These are phyloP conservation scores for Camelus dromedarius DNA, from an alignment of 2,113 vertebrate genomes.

Conservation along the genomic window DNA sequence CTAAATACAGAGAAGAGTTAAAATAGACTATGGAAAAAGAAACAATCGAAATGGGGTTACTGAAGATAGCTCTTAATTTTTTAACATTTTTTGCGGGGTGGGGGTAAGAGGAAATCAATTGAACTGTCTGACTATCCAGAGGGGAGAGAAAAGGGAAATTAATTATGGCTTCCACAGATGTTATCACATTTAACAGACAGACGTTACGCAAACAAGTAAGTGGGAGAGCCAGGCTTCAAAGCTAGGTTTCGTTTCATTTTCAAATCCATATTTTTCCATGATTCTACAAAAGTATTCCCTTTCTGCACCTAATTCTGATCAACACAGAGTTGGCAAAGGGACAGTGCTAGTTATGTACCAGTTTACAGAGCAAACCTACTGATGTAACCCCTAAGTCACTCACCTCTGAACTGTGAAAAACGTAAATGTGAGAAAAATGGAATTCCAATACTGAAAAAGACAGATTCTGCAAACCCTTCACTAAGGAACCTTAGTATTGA, in stretches of 20 bases:
- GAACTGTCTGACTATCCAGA: neutral
- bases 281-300: neutral
- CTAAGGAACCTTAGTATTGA: neutral
- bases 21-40: neutral
- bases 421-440: neutral
- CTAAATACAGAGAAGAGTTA: neutral
- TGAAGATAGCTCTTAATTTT: neutral
- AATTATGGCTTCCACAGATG: neutral
- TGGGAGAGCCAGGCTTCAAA: neutral
- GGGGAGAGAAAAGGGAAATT: neutral
- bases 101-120: neutral
- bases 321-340: neutral
- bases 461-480: neutral
- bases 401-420: neutral
- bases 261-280: neutral
- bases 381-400: neutral
- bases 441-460: neutral
- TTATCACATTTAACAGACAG: neutral
- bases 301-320: constrained; percentile 8
- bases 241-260: neutral
- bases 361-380: neutral
- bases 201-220: neutral
- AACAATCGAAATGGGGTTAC: neutral
- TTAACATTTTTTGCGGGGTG: neutral
- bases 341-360: neutral